Evolutionary conservation across 2,888 invertebrate genomes (phyloP), one percentile per base, ranked within the genome.

Genomic region (Chymomyza caudatula): DNA sequence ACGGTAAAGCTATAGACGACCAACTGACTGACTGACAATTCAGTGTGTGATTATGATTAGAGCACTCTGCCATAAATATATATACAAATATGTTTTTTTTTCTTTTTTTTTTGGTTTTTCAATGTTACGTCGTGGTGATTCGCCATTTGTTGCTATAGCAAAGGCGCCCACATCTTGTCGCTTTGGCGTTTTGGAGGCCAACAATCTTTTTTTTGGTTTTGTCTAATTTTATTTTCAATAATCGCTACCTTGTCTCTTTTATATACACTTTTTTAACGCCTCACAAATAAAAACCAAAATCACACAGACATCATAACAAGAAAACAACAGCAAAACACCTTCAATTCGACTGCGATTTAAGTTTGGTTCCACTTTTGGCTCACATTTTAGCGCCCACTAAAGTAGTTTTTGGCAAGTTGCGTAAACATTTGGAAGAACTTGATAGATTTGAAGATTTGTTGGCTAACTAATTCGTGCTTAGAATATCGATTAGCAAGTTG

Each of bases 21-120:
- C 44, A 43, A 43, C 13, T 43, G 44, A 44, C n/a, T 44, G 52
- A 23, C 57, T 56, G 62, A 62, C 56, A 51, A 55, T 19, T 51
- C 54, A 54, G 47, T 54, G 43, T 60, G 43, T 57, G 73, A 68
- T 74, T 83, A 74, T 67, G 81, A 74, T 80, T 74, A 71, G 73
- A 60, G 53, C 58, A 13, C 23, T 57, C 23, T 57, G 22, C 17
- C 23, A 44, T 57, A 44, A n/a, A 22, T 47, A 20, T 15, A 23
- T 37, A 42, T n/a, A n/a, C n/a, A n/a, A n/a, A 20, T 59, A 8
- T 59, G 13, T 3, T 22, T 56, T 2, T 56, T 37, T 55, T 5
- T 51, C 19, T 25, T 49, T 20, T 59, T 59, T 8, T n/a, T 47
- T 61, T 56, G 19, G 11, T 51, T 73, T 67, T 57, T 59, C 71